Base-by-base conservation (phyloP, 2,797 vertebrate genomes). In the Tinamus major region DNA sequence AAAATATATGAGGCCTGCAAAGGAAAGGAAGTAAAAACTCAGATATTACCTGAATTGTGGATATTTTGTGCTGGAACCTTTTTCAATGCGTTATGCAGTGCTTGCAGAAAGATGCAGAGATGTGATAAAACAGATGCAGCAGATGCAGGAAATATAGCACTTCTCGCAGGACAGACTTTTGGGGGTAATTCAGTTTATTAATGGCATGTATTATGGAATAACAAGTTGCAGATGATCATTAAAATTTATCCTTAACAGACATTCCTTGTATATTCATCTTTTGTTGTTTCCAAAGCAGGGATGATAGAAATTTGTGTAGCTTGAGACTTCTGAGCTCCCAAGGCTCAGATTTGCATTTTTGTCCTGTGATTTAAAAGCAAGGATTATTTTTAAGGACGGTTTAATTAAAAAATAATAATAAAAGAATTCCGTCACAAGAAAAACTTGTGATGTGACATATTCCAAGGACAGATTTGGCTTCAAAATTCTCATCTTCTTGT, bases 181-280 rank as follows among this genome's bases (percentile, higher is more conserved):
- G 93, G 87, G 96, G 96, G 92, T 96, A 97, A 97, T 96, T 97
- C 90, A 79, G 68, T 97, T 97, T 97, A 97, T 97, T 98, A 98
- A 97, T 69, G 71, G 94, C 92, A 95, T 87, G 63, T 91, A 96
- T 95, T 97, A 88, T 94, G 75, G 90, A 97, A 94, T 97, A 98
- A 97, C 92, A 93, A 96, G 93, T 96, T 97, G 89, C 97, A 98
- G 97, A 97, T 96, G 96, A 98, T 96, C 97, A 96, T 97, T 97
- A 96, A 97, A 97, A 96, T 78, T 97, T 86, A 97, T 96, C 90
- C 90, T 96, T 93, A 96, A 94, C 92, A 97, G 95, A 95, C 90
- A 95, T 96, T 98, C 89, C 91, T 94, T 78, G 21, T 93, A 90
- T 69, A 95, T 96, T 92, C 68, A 59, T 95, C 92, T 95, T 90